Base-by-base conservation (phyloP, 2,888 invertebrate genomes). In the Thecophora atra region DNA sequence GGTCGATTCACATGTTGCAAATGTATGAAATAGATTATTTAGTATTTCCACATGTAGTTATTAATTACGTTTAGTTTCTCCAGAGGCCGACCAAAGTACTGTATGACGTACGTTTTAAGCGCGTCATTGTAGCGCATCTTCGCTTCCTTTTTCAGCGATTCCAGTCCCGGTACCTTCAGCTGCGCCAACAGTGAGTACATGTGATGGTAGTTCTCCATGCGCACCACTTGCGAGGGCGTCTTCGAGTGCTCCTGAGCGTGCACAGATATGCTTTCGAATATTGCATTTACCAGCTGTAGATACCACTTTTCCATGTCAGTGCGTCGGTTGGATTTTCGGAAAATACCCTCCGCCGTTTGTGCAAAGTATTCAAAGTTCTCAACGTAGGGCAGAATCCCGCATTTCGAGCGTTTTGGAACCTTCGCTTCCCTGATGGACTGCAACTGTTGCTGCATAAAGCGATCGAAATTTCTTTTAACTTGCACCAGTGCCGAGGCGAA, bases 141-240 rank as follows among this genome's bases (percentile, higher is more conserved):
- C 0, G 95, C 94, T 84, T 98, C 97, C 85, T 96, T 96, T 74
- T 96, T 91, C 82, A 95, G 91, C 58, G 89, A 88, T 83, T 99
- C 98, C 83, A 99, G 88, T 77, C 95, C 94, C 11, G 92, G 88
- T 79, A 97, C 95, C 88, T 98, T 98, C 79, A 98, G 88, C 84
- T 95, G 93, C 8, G 95, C 94, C 77, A 98, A 87, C 77, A 94
- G 88, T 60, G 93, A 95, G 86, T 94, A 93, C 85, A 99, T 91
- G 80, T 95, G 94, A 89, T 99, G 98, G 87, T 95, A 98, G 88
- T 99, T 99, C 89, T 99, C 95, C 92, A 97, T 94, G 87, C 94
- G 93, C 66, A 98, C 91, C 60, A 98, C 96, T 88, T 96, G 94
- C 66, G 93, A 90, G 6, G 98, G 99, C 19, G 97, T 97, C 88